Evolutionary conservation across 2,888 invertebrate genomes (phyloP), one percentile per base, ranked within the genome.

Genomic region (Cosmopolites sordidus): DNA sequence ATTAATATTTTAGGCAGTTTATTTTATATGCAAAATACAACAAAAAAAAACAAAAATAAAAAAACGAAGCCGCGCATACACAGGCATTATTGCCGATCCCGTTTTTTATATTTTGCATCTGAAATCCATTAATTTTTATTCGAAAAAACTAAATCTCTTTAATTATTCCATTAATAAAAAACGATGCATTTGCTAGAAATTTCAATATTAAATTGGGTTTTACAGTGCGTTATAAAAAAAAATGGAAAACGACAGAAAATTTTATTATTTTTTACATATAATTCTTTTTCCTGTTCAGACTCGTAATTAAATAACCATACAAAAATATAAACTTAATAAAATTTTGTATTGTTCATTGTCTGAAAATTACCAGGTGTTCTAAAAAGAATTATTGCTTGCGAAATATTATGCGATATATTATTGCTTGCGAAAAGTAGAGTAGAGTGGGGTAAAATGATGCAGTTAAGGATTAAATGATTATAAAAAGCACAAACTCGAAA

Each of bases 91-190:
- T 53, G 53, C 51, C 51, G 38, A 37, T 43, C 44, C 48, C 39
- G 46, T 52, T 58, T 58, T 57, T 54, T 51, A 51, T 54, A 54
- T 58, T 58, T 58, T 58, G 54, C 58, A 58, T 58, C 51, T 54
- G 52, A 58, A 61, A 55, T 56, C 56, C 56, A 61, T 61, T 56
- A 61, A 60, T 60, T 60, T 60, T 60, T 60, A 60, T 59, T 55
- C 51, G 49, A 42, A 58, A 57, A 56, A 55, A 55, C 49, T 54
- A 53, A 58, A 61, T 58, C 60, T 60, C 55, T 56, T 61, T 61
- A 61, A 56, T 60, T 60, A 61, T 61, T 61, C 61, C 59, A 61
- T 61, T 61, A 61, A 61, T 61, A 61, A 61, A 61, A 61, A 60
- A 61, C 58, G 54, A 58, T 43, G 55, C 58, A 51, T 55, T 52